phyloP scores from a whole-genome alignment of 2,888 invertebrate species.

The Cerastoderma edule region DNA sequence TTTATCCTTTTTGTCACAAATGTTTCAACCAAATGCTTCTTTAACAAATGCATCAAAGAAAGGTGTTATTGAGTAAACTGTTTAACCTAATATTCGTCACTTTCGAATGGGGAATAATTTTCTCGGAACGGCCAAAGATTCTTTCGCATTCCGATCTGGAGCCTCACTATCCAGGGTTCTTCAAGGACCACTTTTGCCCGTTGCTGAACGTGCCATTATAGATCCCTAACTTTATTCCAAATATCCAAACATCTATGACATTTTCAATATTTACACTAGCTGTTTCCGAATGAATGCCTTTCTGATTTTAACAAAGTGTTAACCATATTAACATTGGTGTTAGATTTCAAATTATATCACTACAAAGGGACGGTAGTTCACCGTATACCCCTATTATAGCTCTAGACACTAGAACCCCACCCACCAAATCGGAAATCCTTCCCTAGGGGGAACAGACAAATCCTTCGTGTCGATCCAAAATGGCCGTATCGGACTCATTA shows the following conservation, averaged over 20 bases:
- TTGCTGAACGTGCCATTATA: neutral
- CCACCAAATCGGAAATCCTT: constrained; percentile 34
- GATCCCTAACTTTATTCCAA: constrained; percentile 21
- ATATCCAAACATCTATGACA: constrained; percentile 16
- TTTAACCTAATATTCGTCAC: too few species aligned
- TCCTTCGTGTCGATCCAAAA: too few species aligned
- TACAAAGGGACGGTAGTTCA: constrained; percentile 41
- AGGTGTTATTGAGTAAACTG: too few species aligned
- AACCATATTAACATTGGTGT: constrained; percentile 47
- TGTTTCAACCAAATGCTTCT: too few species aligned
- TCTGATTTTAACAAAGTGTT: constrained; percentile 46
- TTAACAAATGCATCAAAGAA: too few species aligned
- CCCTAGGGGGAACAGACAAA: constrained; percentile 22
- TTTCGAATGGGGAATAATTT: too few species aligned
- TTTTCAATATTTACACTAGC: constrained; percentile 26
- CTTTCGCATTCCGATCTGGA: too few species aligned
- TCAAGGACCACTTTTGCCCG: too few species aligned
- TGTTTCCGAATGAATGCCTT: constrained; percentile 44
- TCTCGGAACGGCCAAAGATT: too few species aligned
- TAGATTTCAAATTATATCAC: constrained; percentile 51
- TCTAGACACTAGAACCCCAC: constrained; percentile 32
- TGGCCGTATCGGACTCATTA: too few species aligned
- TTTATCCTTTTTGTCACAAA: too few species aligned
- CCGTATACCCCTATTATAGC: constrained; percentile 46
- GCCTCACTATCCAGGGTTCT: too few species aligned